A percentile compares a stretch with the other conserved stretches of the same genome.
Evolutionary conservation across 2,888 invertebrate species (phyloP).

Genomic region (Auanema freiburgensis): DNA sequence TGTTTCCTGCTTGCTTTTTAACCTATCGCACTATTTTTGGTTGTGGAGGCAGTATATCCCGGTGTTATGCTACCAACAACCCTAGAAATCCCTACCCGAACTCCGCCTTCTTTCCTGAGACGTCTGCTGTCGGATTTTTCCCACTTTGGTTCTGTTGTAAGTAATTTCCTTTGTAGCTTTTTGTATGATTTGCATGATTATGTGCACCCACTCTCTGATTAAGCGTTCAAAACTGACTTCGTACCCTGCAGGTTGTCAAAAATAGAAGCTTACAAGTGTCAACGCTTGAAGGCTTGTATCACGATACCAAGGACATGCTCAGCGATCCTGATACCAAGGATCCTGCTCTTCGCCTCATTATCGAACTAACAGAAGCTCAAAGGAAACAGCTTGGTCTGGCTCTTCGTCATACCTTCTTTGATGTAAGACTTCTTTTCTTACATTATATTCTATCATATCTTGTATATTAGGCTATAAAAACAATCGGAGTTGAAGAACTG

Average conservation of each 20-base stretch:
- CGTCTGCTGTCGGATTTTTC: background rate
- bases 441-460: no score
- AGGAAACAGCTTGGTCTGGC: slow-evolving; percentile 43
- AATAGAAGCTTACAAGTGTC: slow-evolving; percentile 43
- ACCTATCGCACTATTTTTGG: no score
- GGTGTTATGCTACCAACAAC: no score
- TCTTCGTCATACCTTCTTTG: slow-evolving; percentile 43
- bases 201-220: no score
- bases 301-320: slow-evolving; percentile 40
- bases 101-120: no score
- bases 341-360: slow-evolving; percentile 25
- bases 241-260: slow-evolving; percentile 21
- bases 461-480: slow-evolving; percentile 30
- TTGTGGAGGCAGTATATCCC: no score
- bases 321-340: slow-evolving; percentile 18
- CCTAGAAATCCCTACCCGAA: no score
- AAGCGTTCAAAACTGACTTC: background rate
- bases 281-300: slow-evolving; percentile 44
- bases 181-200: no score
- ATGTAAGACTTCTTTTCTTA: slow-evolving; percentile 21
- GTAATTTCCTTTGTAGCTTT: background rate
- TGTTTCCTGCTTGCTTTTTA: no score
- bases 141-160: background rate
- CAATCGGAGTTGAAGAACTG: slow-evolving; percentile 32
- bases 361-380: slow-evolving; percentile 40